Conservation (phyloP, 2,797 vertebrate species). For the Myotis myotis region DNA sequence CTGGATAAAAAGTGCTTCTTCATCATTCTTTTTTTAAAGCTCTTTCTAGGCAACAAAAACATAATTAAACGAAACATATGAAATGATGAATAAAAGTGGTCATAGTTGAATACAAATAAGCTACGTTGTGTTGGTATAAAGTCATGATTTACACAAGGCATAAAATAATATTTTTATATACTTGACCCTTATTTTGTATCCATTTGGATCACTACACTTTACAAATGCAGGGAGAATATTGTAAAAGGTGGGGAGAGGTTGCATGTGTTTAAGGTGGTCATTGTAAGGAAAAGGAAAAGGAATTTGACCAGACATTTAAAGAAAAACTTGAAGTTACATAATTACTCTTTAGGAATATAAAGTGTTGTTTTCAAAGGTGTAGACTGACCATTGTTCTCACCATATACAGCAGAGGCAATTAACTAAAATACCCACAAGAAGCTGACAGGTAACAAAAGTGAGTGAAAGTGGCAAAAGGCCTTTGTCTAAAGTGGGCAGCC, state of each 20-base stretch:
- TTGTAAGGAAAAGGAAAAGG: slow-evolving; percentile 20
- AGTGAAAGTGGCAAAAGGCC: not conserved
- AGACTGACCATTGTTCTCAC: not conserved
- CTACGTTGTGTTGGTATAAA: slow-evolving; percentile 4
- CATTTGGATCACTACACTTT: not conserved
- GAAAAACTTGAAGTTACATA: not conserved
- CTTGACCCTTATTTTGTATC: slow-evolving; percentile 21
- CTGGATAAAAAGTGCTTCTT: slow-evolving; percentile 43
- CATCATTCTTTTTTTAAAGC: not conserved
- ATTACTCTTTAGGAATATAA: slow-evolving; percentile 19
- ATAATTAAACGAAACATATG: slow-evolving; percentile 14
- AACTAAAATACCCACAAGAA: not conserved
- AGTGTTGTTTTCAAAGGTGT: slow-evolving; percentile 28
- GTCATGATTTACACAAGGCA: slow-evolving; percentile 35
- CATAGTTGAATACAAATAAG: not conserved
- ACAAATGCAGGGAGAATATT: slow-evolving; percentile 21
- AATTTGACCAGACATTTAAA: slow-evolving; percentile 53
- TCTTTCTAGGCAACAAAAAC: slow-evolving; percentile 48
- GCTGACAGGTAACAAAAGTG: not conserved
- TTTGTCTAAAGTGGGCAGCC: not conserved
- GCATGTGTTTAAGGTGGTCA: not conserved
- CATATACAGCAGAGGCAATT: not conserved
- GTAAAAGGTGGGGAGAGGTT: not conserved
- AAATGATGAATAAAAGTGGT: not conserved
- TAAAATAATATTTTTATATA: slow-evolving; percentile 25